Conservation (phyloP, 53 echinoderm and acorn worm genomes). For the Actinopyga echinites region DNA sequence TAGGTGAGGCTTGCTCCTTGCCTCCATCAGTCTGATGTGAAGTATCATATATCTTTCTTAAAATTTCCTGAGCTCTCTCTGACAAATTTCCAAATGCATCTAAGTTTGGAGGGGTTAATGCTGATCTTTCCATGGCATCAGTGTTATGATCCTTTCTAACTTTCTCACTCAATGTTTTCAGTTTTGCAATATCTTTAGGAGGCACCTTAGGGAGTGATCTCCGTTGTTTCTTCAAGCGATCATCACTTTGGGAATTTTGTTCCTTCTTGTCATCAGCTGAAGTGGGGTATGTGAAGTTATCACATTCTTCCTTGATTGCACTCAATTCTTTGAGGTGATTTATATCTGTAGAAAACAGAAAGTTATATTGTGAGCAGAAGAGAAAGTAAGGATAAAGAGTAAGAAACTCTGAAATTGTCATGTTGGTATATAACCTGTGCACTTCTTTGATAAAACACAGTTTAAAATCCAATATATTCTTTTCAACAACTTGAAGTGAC, state of each 20-base stretch:
- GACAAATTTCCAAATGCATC: conserved; percentile 80
- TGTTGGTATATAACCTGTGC: too few species aligned
- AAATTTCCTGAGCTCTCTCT: conserved; percentile 81
- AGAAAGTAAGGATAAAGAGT: too few species aligned
- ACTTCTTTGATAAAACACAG: too few species aligned
- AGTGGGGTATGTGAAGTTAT: not conserved
- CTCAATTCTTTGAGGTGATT: conserved; percentile 19
- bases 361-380: too few species aligned
- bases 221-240: not conserved
- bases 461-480: too few species aligned
- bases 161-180: not conserved
- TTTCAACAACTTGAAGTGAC: too few species aligned
- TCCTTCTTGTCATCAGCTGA: too few species aligned
- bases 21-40: not conserved
- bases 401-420: too few species aligned
- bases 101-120: conserved; percentile 60
- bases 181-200: not conserved
- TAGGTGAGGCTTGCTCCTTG: not conserved
- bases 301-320: not conserved
- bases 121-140: conserved; percentile 11
- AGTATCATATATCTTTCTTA: conserved; percentile 74
- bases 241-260: not conserved
- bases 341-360: not conserved
- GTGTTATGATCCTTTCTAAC: conserved; percentile 1
- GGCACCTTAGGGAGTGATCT: conserved; percentile 1